Conservation (phyloP, 2,888 invertebrate genomes). For the Kuschelorhynchus macadamiae region DNA sequence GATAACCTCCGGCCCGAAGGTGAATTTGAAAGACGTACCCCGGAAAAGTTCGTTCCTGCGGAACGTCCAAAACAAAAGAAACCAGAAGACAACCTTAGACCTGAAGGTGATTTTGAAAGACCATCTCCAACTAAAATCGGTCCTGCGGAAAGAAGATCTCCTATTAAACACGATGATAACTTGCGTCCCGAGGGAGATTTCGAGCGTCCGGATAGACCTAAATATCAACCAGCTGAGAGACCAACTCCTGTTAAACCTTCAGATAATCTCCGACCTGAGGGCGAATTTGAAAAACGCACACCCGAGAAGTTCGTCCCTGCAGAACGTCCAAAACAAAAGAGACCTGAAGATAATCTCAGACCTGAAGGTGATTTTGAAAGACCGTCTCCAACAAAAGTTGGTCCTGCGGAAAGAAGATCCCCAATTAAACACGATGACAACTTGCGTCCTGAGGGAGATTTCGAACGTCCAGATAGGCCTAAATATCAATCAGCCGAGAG, state of each 20-base stretch:
- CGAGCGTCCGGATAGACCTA: constrained; percentile 58
- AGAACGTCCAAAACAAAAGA: constrained; percentile 67
- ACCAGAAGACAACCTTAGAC: constrained; percentile 70
- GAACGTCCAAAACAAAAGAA: constrained; percentile 61
- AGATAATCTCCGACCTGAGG: constrained; percentile 75
- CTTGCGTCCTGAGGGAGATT: too few species aligned
- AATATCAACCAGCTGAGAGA: constrained; percentile 64
- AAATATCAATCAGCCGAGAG: too few species aligned
- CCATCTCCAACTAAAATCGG: constrained; percentile 66
- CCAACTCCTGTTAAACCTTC: constrained; percentile 70
- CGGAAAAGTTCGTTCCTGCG: constrained; percentile 67
- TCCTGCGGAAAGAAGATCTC: constrained; percentile 67
- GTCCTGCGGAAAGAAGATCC: constrained; percentile 63
- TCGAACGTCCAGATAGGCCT: too few species aligned
- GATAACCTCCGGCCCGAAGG: constrained; percentile 77
- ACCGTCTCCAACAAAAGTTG: constrained; percentile 61
- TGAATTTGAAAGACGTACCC: constrained; percentile 70
- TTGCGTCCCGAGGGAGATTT: constrained; percentile 71
- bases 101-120: constrained; percentile 70
- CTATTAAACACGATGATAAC: constrained; percentile 68
- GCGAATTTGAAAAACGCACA: constrained; percentile 71
- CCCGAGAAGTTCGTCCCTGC: constrained; percentile 67
- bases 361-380: constrained; percentile 69
- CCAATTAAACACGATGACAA: constrained; percentile 64
- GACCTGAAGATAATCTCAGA: constrained; percentile 69